Evolutionary conservation across 2,888 invertebrate genomes (phyloP).

Genomic region (Luperina testacea): DNA sequence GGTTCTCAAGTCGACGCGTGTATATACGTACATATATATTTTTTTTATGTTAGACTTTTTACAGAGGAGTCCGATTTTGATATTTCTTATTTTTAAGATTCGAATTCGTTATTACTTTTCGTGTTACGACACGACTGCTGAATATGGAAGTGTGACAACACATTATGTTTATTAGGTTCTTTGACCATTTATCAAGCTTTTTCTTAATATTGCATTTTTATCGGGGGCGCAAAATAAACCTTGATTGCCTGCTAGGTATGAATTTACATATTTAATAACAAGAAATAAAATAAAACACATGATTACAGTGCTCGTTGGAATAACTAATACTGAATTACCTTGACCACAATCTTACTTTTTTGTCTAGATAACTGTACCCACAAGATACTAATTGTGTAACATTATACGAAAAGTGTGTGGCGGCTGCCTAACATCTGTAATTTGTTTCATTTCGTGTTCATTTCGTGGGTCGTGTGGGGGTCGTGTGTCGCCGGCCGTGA

Average conservation of each 20-base stretch:
- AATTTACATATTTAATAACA: not conserved
- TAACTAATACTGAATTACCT: constrained; percentile 1
- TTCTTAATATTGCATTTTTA: not conserved
- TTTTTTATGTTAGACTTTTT: too few species aligned
- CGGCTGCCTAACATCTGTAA: constrained; percentile 49
- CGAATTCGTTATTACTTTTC: not conserved
- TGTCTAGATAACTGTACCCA: not conserved
- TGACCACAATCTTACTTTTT: not conserved
- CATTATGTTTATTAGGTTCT: constrained; percentile 8
- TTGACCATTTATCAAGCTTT: constrained; percentile 19
- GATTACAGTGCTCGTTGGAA: not conserved
- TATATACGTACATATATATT: too few species aligned
- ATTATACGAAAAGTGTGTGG: constrained; percentile 30
- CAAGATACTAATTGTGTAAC: constrained; percentile 4
- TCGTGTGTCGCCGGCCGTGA: constrained; percentile 43
- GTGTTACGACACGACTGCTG: not conserved
- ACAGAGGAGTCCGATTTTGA: too few species aligned
- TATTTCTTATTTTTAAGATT: too few species aligned
- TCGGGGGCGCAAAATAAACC: not conserved
- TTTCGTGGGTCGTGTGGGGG: constrained; percentile 40
- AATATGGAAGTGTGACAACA: constrained; percentile 14
- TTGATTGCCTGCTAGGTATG: not conserved
- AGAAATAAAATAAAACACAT: not conserved
- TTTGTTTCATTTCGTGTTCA: constrained; percentile 67
- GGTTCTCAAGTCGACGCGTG: too few species aligned